Base-by-base conservation (phyloP, 2,888 invertebrate species). In the Ophion ellenae region DNA sequence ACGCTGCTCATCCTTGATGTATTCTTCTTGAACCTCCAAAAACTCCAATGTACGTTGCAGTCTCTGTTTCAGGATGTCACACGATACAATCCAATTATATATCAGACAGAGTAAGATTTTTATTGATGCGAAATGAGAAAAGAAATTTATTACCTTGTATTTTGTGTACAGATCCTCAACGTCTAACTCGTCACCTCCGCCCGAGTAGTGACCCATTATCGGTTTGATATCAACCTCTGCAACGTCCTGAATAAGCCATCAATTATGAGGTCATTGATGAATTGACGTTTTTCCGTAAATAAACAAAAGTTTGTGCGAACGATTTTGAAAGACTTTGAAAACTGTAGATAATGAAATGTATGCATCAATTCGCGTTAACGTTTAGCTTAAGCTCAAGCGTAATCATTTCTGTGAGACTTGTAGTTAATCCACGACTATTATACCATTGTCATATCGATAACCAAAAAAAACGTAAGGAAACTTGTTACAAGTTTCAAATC, bases 1-100 rank as follows among this genome's bases (percentile, higher is more conserved):
- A 81, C 99, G 96, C 94, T 99, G 99, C 95, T 99, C 99, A 96
- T 99, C 99, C 94, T 99, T 99, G 80, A 99, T 99, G 94, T 99
- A 99, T 92, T 99, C 99, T 94, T 99, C 99, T 95, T 99, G 99
- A 0, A 99, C 99, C 94, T 99, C 98, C 11, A 99, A 95, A 94
- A 99, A 99, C 94, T 99, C 99, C 36, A 99, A 94, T 95, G 99
- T 98, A 88, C 98, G 97, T 95, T 99, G 99, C 24, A 99, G 95
- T 96, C 99, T 99, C 97, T 98, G 92, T 64, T 90, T 81, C 57
- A 11, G 24, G 45, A 81, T 32, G 57, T 32, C 20, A 61, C 28
- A 53, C 20, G 45, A 28, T 45, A 74, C 14, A 20, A 61, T 59
- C n/a, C 45, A 57, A 73, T 69, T 24, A 28, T 66, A n/a, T n/a